Evolutionary conservation across 2,888 invertebrate genomes (phyloP), one percentile per base, ranked within the genome.

Genomic region (Drosophila paramelanica): DNA sequence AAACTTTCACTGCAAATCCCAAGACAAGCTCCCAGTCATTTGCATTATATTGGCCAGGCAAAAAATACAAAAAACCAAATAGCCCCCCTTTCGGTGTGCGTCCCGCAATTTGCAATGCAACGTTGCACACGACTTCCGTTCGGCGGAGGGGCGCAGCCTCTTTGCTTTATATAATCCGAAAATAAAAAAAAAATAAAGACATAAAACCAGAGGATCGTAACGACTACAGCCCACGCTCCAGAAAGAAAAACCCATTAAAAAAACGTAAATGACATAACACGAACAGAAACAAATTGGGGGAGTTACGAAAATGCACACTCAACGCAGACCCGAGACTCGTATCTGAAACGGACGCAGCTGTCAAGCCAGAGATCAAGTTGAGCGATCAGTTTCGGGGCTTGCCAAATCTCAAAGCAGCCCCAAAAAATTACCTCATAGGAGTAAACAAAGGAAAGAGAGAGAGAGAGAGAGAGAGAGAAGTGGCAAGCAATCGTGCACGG

Each of bases 121-220:
- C 84, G 71, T 67, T 86, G 86, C 88, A 73, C 88, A 86, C 79
- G 66, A 79, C 73, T 88, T 86, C 87, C 87, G 84, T 67, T 78
- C 36, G 39, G 49, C 68, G 53, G 46, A 7, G 43, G 17, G 55
- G 36, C 36, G 8, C 3, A 33, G 58, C 61, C 31, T 67, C 50
- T 62, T 23, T 33, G 50, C 51, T 77, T 85, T 88, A 85, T 70
- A 78, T 84, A 84, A 85, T 46, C 47, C 31, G 42, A 43, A 47
- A 20, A 7, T 31, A 11, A 41, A 14, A 43, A 47, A 10, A 42
- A 47, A 23, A 11, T 31, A n/a, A 41, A 31, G 41, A 17, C 27
- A 38, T 42, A 45, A 58, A 25, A 36, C 43, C 31, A 10, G 41
- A 65, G 50, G 69, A 69, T 73, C 65, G 41, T 47, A 45, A 49